Evolutionary conservation across 2,888 invertebrate species (phyloP), one percentile per base, ranked within the genome.

Genomic region (Teleiodes luculella): DNA sequence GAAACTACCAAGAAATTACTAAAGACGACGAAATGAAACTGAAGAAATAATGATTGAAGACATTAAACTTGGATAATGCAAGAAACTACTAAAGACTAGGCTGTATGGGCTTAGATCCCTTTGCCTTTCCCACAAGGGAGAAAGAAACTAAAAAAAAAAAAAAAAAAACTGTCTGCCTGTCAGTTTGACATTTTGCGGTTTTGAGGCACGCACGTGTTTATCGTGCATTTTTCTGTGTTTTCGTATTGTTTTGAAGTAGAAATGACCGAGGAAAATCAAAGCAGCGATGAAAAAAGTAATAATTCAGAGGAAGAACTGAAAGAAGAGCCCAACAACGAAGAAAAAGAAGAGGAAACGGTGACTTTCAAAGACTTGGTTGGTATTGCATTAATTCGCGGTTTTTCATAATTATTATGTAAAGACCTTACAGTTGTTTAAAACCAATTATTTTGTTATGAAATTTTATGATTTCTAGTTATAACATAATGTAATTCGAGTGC

Each of bases 331-430:
- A 62, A 57, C 50, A 65, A 59, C 14, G 72, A 69, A 41, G 72
- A 67, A 7, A 62, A 59, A 31, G 78, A 76, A 58, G 80, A 80
- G 18, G 82, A 83, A 63, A 78, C 74, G 10, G 79, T 79, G 11
- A 83, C 90, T n/a, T 90, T 89, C 60, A 85, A 89, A 74, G 87
- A 89, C 57, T 78, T 90, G 72, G 90, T 90, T 67, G 62, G 72
- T 66, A 47, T 30, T 30, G 31, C 31, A 33, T 30, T 48, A 33
- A 47, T 46, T 4, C 14, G 33, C 11, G 33, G 20, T 33, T 35
- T 35, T 10, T 35, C 6, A 2, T n/a, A 6, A 0, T 35, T 46
- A 16, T 31, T 11, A n/a, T n/a, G n/a, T n/a, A n/a, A n/a, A 33
- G 33, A 2, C 10, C 10, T 2, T 33, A 33, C 3, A 33, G 8